These are phyloP conservation scores for Enteromius viviparus DNA, from an alignment of 2,797 vertebrate species.

Conservation along the genomic window DNA sequence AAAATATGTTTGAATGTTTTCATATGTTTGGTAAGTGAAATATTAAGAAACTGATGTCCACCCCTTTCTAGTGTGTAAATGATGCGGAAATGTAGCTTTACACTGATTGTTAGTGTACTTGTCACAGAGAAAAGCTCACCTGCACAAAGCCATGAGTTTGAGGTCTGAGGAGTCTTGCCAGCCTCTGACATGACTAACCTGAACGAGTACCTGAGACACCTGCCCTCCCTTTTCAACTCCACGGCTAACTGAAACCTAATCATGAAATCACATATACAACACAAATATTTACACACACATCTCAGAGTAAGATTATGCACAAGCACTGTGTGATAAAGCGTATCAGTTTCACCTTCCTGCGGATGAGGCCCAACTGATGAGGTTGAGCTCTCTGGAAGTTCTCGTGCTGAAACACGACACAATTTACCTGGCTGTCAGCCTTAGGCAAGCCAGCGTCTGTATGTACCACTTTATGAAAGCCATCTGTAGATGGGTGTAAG, in stretches of 20 bases:
- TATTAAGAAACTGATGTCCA: neutral
- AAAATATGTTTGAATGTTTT: neutral
- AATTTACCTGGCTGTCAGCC: neutral
- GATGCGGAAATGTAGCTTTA: neutral
- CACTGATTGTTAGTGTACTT: neutral
- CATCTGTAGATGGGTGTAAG: conserved; percentile 46
- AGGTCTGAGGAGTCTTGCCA: conserved; percentile 54
- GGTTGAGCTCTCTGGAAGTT: conserved; percentile 51
- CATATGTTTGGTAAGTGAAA: neutral
- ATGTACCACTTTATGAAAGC: conserved; percentile 61
- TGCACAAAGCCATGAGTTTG: conserved; percentile 57
- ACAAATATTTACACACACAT: neutral
- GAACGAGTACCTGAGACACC: conserved; percentile 54
- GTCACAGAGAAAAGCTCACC: conserved; percentile 39
- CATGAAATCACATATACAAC: neutral
- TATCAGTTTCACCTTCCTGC: conserved; percentile 56
- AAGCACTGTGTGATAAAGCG: neutral
- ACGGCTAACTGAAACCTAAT: conserved; percentile 58
- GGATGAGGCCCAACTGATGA: conserved; percentile 56
- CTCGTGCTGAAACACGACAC: conserved; percentile 57
- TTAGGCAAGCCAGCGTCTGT: conserved; percentile 45
- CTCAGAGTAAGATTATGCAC: neutral
- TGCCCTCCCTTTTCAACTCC: conserved; percentile 44
- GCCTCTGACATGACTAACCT: conserved; percentile 52
- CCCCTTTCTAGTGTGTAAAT: neutral